Conservation (phyloP, 1,140 invertebrate genomes). For the Antheraea mylitta region DNA sequence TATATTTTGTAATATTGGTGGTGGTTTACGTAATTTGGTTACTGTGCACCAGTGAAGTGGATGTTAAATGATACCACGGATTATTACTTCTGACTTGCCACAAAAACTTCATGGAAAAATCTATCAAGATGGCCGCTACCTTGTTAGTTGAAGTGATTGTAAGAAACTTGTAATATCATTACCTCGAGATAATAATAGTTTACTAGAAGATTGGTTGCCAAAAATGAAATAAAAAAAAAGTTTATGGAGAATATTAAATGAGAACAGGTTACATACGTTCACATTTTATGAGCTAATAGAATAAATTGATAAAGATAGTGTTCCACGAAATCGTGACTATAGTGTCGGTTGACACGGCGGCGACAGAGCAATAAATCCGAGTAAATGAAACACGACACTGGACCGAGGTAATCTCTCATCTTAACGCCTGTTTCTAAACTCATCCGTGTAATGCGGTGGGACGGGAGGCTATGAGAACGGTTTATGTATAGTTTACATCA, state of each 20-base stretch:
- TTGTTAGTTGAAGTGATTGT: too few relatives aligned
- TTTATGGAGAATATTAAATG: background rate
- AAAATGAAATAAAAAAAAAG: too few relatives aligned
- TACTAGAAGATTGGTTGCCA: too few relatives aligned
- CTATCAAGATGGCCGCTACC: too few relatives aligned
- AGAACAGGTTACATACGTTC: background rate
- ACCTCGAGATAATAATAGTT: too few relatives aligned
- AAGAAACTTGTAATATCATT: too few relatives aligned
- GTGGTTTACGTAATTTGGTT: too few relatives aligned
- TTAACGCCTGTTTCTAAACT: conserved; percentile 29
- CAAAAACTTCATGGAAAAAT: too few relatives aligned
- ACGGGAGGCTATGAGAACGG: background rate
- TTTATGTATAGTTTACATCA: background rate
- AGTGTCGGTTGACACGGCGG: conserved; percentile 18
- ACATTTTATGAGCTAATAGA: background rate
- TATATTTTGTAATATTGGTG: too few relatives aligned
- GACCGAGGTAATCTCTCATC: conserved; percentile 32
- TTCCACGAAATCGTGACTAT: conserved; percentile 7
- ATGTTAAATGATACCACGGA: too few relatives aligned
- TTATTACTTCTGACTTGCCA: too few relatives aligned
- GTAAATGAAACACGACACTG: conserved; percentile 38
- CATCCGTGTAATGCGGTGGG: conserved; percentile 16
- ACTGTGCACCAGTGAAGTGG: too few relatives aligned
- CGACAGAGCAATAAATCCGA: conserved; percentile 27
- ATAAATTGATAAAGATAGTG: background rate